A percentile compares a stretch with the other conserved stretches of the same genome.
Evolutionary conservation across 2,797 vertebrate species (phyloP).

Genomic region (Sebastes dallii): DNA sequence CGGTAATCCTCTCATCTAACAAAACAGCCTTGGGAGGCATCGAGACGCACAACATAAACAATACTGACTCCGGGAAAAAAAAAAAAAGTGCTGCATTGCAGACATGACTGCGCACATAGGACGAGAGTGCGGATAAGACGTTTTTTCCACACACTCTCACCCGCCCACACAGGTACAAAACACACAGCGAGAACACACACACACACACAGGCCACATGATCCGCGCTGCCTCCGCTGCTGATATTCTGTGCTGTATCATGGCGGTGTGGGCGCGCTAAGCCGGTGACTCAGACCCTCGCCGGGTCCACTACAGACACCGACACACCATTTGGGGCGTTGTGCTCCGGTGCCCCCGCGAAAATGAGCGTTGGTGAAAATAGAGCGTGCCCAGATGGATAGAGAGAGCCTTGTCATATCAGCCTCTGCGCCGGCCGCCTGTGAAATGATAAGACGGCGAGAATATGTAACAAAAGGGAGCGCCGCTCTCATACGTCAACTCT

Average conservation of each 20-base stretch:
- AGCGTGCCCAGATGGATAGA: constrained; percentile 67
- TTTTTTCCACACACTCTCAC: constrained; percentile 42
- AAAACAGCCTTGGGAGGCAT: constrained; percentile 63
- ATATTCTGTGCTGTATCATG: constrained; percentile 69
- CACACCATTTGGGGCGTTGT: constrained; percentile 69
- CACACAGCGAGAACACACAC: constrained; percentile 16
- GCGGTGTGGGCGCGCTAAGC: constrained; percentile 64
- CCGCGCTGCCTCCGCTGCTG: constrained; percentile 56
- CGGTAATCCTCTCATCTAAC: constrained; percentile 74
- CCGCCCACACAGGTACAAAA: constrained; percentile 70
- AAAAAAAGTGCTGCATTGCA: constrained; percentile 72
- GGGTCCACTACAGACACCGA: constrained; percentile 73
- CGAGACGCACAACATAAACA: constrained; percentile 69
- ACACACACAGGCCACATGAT: constrained; percentile 38
- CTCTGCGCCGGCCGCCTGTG: constrained; percentile 61
- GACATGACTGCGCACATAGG: constrained; percentile 70
- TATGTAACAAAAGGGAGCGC: constrained; percentile 64
- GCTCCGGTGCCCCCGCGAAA: constrained; percentile 63
- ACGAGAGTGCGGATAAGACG: constrained; percentile 57
- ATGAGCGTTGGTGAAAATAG: constrained; percentile 69
- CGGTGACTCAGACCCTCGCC: constrained; percentile 72
- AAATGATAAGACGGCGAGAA: constrained; percentile 65
- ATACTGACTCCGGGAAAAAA: constrained; percentile 47
- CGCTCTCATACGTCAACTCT: constrained; percentile 57
- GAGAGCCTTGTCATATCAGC: constrained; percentile 61